Percentiles rank a stretch among this genome's conserved stretches.
phyloP scores from a whole-genome alignment of 2,113 vertebrate species.

The Hemiscyllium ocellatum region DNA sequence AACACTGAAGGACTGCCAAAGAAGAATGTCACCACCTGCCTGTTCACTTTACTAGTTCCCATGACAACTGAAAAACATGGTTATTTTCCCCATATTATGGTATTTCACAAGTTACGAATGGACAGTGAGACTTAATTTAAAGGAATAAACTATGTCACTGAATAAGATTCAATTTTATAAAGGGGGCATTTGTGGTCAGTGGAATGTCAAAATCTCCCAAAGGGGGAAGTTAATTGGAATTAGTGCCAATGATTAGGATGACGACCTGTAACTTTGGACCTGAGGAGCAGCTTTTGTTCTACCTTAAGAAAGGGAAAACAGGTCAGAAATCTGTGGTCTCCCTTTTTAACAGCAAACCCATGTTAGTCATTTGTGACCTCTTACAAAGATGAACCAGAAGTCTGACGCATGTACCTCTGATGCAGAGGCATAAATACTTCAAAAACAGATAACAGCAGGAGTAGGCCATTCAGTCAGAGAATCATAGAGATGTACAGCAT shows the following conservation, averaged over 20 bases:
- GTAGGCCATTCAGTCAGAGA: too few species aligned
- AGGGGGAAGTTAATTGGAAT: not conserved
- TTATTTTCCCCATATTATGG: not conserved
- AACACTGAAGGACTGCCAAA: too few species aligned
- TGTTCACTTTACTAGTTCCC: not conserved
- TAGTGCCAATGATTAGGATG: not conserved
- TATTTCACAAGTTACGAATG: not conserved
- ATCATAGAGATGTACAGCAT: too few species aligned
- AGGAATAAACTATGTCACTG: not conserved
- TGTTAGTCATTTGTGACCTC: too few species aligned
- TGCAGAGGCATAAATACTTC: not conserved
- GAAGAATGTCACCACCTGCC: too few species aligned
- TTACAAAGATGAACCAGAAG: not conserved
- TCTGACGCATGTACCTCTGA: not conserved
- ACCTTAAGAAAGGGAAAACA: not conserved
- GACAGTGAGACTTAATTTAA: too few species aligned
- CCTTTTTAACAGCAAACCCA: not conserved
- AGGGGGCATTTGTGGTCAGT: not conserved
- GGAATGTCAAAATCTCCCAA: not conserved
- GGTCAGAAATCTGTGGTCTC: not conserved
- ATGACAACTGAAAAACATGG: not conserved
- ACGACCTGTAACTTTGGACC: not conserved
- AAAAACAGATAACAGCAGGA: not conserved
- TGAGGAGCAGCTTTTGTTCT: not conserved
- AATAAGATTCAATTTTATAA: not conserved